Conservation (phyloP, 2,113 vertebrate genomes). For the Heterotilapia buettikoferi region DNA sequence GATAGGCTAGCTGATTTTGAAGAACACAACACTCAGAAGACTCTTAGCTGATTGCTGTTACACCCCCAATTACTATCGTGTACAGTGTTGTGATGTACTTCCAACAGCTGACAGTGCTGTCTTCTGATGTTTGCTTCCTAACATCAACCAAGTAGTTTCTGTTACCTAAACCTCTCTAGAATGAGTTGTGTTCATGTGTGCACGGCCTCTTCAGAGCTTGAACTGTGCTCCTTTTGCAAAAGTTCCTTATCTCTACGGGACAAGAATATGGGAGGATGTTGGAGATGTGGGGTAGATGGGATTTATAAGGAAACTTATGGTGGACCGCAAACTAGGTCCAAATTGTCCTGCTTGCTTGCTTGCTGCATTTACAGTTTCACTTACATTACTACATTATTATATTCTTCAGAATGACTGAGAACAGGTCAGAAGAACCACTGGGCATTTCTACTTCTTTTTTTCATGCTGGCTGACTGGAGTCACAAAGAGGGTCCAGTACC, state of each 20-base stretch:
- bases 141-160: background rate
- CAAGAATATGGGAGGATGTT: background rate
- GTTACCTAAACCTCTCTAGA: background rate
- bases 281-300: background rate
- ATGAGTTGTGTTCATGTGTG: background rate
- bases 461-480: background rate
- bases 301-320: background rate
- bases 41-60: conserved; percentile 44
- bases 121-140: background rate
- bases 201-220: background rate
- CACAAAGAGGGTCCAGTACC: background rate
- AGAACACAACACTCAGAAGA: conserved; percentile 24
- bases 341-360: background rate
- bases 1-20: conserved; percentile 32
- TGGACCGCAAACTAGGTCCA: background rate
- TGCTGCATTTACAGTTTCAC: background rate
- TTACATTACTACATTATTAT: background rate
- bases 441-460: background rate
- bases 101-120: background rate
- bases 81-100: background rate
- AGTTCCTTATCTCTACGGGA: background rate
- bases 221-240: background rate
- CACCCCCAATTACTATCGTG: conserved; percentile 18
- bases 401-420: no score
- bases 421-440: background rate